Evolutionary conservation across 2,797 vertebrate species (phyloP).

Genomic region (Enteromius viviparus): DNA sequence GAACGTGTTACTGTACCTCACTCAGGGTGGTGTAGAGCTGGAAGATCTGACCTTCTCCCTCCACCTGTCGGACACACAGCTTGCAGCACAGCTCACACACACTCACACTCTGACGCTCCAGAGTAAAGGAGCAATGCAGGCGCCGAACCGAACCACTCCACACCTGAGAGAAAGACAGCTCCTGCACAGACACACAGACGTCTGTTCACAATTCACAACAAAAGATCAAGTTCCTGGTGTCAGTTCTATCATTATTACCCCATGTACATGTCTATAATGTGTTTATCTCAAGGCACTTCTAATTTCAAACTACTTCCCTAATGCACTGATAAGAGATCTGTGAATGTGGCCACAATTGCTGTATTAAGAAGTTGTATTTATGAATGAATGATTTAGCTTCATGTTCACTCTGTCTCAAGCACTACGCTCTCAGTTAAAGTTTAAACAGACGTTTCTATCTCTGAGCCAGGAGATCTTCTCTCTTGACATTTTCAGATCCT

Average conservation of each 20-base stretch:
- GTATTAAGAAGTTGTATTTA: no score
- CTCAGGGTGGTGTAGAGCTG: conserved; percentile 91
- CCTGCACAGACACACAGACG: conserved; percentile 72
- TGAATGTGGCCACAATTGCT: background rate
- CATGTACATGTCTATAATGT: no score
- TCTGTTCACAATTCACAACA: background rate
- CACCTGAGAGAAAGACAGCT: conserved; percentile 93
- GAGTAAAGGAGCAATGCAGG: conserved; percentile 92
- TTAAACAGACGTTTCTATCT: background rate
- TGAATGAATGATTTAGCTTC: background rate
- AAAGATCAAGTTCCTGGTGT: background rate
- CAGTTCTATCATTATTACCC: no score
- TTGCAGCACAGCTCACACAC: conserved; percentile 91
- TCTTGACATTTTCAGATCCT: background rate
- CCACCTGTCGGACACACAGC: conserved; percentile 94
- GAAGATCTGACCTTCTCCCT: conserved; percentile 98
- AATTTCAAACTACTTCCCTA: no score
- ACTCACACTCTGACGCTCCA: conserved; percentile 88
- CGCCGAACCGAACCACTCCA: conserved; percentile 93
- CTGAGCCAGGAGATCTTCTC: background rate
- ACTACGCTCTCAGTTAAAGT: background rate
- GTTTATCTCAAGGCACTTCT: no score
- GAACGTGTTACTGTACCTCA: conserved; percentile 80
- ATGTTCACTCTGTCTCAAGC: background rate
- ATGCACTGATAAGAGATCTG: no score